phyloP scores from a whole-genome alignment of 53 echinoderm and acorn worm species.

The Holothuria leucospilota region DNA sequence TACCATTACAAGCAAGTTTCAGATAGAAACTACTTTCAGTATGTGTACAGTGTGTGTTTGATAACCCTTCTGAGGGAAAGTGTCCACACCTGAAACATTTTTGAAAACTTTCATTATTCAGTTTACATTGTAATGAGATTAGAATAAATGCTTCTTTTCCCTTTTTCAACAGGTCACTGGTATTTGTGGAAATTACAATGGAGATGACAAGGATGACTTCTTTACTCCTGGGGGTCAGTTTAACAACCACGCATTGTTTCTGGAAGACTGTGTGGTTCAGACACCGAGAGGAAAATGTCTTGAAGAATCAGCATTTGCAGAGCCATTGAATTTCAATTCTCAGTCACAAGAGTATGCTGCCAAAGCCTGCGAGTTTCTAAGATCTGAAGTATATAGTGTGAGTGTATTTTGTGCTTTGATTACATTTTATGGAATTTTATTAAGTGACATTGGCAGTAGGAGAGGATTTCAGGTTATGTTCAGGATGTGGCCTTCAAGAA shows the following conservation, averaged over 20 bases:
- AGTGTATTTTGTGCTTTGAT: background rate
- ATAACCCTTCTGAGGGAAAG: too few species aligned
- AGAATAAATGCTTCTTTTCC: too few species aligned
- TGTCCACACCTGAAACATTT: too few species aligned
- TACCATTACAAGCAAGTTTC: too few species aligned
- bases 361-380: background rate
- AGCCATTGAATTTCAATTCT: slow-evolving; percentile 31
- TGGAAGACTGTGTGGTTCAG: background rate
- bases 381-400: slow-evolving; percentile 11
- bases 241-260: slow-evolving; percentile 8
- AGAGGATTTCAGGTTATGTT: too few species aligned
- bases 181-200: slow-evolving; percentile 44
- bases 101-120: too few species aligned
- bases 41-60: too few species aligned
- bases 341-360: slow-evolving; percentile 30
- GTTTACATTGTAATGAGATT: too few species aligned
- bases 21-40: too few species aligned
- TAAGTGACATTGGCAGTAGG: too few species aligned
- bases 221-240: slow-evolving; percentile 21
- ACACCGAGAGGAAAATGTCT: background rate
- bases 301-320: slow-evolving; percentile 18
- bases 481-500: too few species aligned
- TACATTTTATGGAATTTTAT: too few species aligned
- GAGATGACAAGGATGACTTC: slow-evolving; percentile 28
- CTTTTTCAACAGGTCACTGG: slow-evolving; percentile 26